Conservation (phyloP, 2,113 vertebrate species). For the Odontophorus gujanensis region DNA sequence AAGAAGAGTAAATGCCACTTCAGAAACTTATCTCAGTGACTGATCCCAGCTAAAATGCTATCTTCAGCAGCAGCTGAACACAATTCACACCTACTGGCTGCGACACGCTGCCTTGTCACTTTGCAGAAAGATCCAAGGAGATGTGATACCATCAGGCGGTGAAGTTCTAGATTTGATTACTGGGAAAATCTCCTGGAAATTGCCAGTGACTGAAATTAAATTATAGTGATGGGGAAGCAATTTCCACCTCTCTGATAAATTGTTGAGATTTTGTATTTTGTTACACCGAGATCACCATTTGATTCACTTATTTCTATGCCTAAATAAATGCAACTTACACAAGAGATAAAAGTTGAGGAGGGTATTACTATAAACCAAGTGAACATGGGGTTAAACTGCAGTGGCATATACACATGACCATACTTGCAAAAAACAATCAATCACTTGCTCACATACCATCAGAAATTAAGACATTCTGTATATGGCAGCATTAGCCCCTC, state of each 20-base stretch:
- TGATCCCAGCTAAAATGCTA: background rate
- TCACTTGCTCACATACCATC: background rate
- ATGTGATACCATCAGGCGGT: background rate
- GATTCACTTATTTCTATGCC: background rate
- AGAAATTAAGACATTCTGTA: background rate
- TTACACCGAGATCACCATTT: background rate
- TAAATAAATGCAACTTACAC: background rate
- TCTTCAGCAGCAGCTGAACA: background rate
- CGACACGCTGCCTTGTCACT: background rate
- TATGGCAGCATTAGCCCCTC: background rate
- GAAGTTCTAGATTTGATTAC: conserved; percentile 9
- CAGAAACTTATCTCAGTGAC: background rate
- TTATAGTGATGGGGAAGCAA: background rate
- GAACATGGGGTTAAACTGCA: background rate
- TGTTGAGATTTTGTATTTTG: background rate
- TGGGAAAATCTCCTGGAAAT: conserved; percentile 15
- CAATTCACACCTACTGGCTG: conserved; percentile 6
- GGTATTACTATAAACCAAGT: background rate
- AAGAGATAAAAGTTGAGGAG: background rate
- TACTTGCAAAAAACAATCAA: background rate
- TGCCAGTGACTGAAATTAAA: conserved; percentile 2
- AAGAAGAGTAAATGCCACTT: conserved; percentile 1
- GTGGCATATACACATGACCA: background rate
- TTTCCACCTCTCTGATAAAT: background rate
- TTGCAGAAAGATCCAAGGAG: background rate